Evolutionary conservation across 2,113 vertebrate species (phyloP).

Genomic region (Scophthalmus maximus): DNA sequence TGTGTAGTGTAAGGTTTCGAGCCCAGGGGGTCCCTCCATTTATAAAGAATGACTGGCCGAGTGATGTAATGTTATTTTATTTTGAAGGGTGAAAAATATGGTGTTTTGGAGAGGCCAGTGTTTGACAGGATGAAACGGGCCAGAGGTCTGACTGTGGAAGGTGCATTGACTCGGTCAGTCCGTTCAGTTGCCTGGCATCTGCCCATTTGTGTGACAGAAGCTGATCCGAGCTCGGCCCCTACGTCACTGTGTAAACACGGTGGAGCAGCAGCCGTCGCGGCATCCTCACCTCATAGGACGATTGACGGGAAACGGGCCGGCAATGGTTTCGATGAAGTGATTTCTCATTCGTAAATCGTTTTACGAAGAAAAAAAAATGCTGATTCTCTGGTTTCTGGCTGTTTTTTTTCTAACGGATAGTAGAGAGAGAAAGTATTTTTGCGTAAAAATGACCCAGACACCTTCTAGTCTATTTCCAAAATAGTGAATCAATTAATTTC

Average conservation of each 20-base stretch:
- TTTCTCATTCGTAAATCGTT: not conserved
- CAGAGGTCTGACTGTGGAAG: slow-evolving; percentile 77
- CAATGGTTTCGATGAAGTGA: not conserved
- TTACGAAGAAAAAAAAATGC: no score
- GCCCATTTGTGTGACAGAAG: slow-evolving; percentile 60
- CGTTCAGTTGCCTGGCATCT: slow-evolving; percentile 58
- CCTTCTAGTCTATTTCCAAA: not conserved
- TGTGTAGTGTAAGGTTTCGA: slow-evolving; percentile 90
- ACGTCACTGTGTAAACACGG: slow-evolving; percentile 37
- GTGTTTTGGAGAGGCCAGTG: slow-evolving; percentile 70
- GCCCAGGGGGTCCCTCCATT: slow-evolving; percentile 82
- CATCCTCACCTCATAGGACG: not conserved
- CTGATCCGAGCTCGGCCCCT: not conserved
- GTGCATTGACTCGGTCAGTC: slow-evolving; percentile 63
- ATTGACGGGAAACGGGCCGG: not conserved
- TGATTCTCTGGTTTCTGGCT: no score
- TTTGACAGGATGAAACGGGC: slow-evolving; percentile 80
- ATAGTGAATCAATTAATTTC: not conserved
- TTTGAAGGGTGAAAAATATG: slow-evolving; percentile 80
- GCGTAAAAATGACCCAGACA: not conserved
- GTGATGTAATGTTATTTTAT: slow-evolving; percentile 95
- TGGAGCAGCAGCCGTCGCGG: not conserved
- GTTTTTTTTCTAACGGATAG: no score
- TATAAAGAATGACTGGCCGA: slow-evolving; percentile 83
- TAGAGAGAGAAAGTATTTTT: not conserved